Conservation (phyloP, 2,888 invertebrate genomes). For the Penaeus monodon region DNA sequence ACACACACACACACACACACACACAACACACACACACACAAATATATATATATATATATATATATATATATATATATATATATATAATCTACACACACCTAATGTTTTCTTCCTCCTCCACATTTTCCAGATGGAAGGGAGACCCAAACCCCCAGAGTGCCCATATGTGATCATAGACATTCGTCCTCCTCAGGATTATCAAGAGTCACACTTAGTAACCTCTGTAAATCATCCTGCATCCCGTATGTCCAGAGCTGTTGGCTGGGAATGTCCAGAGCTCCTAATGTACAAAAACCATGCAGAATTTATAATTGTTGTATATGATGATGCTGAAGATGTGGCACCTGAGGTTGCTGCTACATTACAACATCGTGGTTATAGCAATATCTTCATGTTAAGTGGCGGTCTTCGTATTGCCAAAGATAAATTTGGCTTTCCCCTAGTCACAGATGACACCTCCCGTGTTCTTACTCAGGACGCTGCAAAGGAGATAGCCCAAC, state of each 20-base stretch:
- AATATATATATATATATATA: constrained; percentile 11
- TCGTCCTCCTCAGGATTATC: constrained; percentile 33
- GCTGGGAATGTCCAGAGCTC: constrained; percentile 52
- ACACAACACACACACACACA: background rate
- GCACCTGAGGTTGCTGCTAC: constrained; percentile 70
- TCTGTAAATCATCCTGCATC: constrained; percentile 44
- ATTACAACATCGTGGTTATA: constrained; percentile 72
- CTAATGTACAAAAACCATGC: constrained; percentile 67
- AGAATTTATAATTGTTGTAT: constrained; percentile 71
- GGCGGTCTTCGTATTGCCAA: constrained; percentile 69
- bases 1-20: background rate
- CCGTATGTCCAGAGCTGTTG: constrained; percentile 51
- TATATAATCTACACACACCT: background rate
- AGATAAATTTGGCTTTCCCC: constrained; percentile 57
- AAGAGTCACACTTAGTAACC: constrained; percentile 33
- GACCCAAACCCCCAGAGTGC: constrained; percentile 19
- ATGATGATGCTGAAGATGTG: constrained; percentile 71
- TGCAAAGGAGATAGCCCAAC: background rate
- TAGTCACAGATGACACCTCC: constrained; percentile 28
- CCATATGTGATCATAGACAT: constrained; percentile 59
- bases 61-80: background rate
- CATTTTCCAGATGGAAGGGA: constrained; percentile 3
- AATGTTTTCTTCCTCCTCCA: background rate
- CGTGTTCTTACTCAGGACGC: background rate
- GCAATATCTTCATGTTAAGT: constrained; percentile 72